Evolutionary conservation across 2,797 vertebrate genomes (phyloP).

Genomic region (Sebastes itinus): DNA sequence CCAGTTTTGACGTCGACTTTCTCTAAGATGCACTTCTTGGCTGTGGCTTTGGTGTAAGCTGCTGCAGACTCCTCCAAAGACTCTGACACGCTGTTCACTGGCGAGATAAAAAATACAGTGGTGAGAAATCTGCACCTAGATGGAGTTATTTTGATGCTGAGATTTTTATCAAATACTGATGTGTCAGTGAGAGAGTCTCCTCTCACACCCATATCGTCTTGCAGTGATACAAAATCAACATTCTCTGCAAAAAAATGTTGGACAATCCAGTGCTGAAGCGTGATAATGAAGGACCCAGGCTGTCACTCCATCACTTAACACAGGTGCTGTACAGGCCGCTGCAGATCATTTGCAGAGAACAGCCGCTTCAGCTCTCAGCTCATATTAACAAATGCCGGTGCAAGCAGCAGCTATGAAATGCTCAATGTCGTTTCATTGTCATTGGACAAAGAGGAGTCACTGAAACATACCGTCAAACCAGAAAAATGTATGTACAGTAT

Average conservation of each 20-base stretch:
- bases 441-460: background rate
- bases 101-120: constrained; percentile 26
- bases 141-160: background rate
- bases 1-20: constrained; percentile 98
- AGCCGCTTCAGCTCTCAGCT: background rate
- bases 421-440: background rate
- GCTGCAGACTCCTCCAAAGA: constrained; percentile 98
- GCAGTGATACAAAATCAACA: background rate
- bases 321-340: background rate
- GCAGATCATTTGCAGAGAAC: background rate
- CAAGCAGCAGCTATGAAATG: background rate
- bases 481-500: background rate
- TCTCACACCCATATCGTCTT: background rate
- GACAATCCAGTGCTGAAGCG: background rate
- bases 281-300: background rate
- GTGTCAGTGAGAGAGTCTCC: background rate
- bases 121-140: background rate
- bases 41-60: constrained; percentile 98
- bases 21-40: constrained; percentile 95
- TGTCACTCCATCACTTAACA: background rate
- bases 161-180: background rate
- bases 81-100: constrained; percentile 91
- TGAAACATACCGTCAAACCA: background rate
- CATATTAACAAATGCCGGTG: background rate
- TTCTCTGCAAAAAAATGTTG: background rate